Conservation (phyloP, 2,888 invertebrate genomes). For the Hydropsyche betteni region DNA sequence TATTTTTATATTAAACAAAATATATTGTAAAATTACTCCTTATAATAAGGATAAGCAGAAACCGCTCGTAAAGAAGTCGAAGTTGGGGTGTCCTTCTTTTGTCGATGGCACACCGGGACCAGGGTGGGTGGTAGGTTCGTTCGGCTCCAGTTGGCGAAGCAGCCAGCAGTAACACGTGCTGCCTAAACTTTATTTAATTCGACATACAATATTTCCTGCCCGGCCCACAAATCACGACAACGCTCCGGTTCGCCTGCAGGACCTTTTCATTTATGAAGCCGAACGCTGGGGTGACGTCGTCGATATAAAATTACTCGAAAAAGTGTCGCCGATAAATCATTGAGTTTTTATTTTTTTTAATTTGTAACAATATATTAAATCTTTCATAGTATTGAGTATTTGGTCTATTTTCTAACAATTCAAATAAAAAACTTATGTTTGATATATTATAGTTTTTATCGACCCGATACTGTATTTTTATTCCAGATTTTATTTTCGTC, state of each 20-base stretch:
- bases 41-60: constrained; percentile 21
- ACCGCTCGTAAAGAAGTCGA: constrained; percentile 25
- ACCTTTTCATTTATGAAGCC: constrained; percentile 33
- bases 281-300: neutral
- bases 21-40: constrained; percentile 10
- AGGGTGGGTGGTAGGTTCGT: constrained; percentile 16
- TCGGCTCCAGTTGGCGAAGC: constrained; percentile 31
- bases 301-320: constrained; percentile 6
- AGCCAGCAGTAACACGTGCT: constrained; percentile 37
- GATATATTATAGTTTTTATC: neutral
- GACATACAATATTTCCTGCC: constrained; percentile 40
- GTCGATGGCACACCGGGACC: neutral
- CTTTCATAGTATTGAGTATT: too few relatives aligned
- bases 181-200: constrained; percentile 40
- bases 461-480: neutral
- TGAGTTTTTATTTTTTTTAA: too few relatives aligned
- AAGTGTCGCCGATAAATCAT: too few relatives aligned
- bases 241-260: constrained; percentile 6
- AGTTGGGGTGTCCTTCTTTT: constrained; percentile 19
- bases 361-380: too few relatives aligned
- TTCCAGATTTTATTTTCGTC: neutral
- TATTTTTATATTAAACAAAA: too few relatives aligned
- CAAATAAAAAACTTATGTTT: neutral
- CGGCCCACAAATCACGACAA: constrained; percentile 37
- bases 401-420: neutral